phyloP scores from a whole-genome alignment of 2,113 vertebrate species.

The Phaetusa simplex region DNA sequence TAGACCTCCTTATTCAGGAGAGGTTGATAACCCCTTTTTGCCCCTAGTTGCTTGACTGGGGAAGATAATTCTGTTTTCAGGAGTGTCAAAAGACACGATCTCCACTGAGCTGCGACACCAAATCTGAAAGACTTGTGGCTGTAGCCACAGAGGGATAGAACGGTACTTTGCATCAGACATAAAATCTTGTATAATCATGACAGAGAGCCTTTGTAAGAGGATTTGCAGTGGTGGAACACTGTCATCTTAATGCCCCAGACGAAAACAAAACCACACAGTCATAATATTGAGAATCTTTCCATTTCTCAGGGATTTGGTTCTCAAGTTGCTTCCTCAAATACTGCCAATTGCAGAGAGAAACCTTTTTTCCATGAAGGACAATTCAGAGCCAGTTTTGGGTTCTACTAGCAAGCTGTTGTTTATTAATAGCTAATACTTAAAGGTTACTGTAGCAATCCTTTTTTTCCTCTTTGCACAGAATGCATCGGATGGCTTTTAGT shows the following conservation, averaged over 20 bases:
- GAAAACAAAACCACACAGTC: constrained; percentile 39
- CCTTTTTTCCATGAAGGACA: constrained; percentile 21
- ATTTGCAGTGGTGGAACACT: constrained; percentile 23
- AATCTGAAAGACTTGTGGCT: not conserved
- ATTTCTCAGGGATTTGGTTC: constrained; percentile 31
- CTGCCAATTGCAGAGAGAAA: constrained; percentile 24
- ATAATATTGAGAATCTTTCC: constrained; percentile 45
- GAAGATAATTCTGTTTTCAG: not conserved
- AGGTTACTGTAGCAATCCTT: not conserved
- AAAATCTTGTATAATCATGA: not conserved
- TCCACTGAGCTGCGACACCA: not conserved
- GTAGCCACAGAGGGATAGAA: not conserved
- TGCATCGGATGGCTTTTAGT: not conserved
- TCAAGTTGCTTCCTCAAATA: constrained; percentile 9
- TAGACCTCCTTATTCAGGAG: not conserved
- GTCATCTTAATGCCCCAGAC: constrained; percentile 32
- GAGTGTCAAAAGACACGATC: not conserved
- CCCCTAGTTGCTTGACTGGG: not conserved
- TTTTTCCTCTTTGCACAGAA: not conserved
- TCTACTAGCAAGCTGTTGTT: not conserved
- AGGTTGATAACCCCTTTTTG: not conserved
- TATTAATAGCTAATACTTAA: not conserved
- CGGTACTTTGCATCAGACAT: not conserved
- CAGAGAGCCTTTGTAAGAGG: constrained; percentile 44
- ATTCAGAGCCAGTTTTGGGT: not conserved